Conservation (phyloP, 2,888 invertebrate genomes). For the Arge pagana region DNA sequence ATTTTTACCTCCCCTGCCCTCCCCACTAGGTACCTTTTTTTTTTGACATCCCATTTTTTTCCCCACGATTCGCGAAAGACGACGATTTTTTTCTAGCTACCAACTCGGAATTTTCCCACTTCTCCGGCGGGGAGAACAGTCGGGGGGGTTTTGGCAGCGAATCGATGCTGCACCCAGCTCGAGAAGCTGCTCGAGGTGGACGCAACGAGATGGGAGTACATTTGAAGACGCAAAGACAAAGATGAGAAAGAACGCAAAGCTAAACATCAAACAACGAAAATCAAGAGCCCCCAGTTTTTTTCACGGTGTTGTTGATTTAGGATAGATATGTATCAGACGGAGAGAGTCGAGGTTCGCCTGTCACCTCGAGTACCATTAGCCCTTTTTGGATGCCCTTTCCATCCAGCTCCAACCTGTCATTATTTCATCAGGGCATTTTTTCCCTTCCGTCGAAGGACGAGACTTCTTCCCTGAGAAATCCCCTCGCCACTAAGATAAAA, state of each 20-base stretch:
- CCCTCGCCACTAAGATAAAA: conserved; percentile 11
- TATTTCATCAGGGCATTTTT: conserved; percentile 45
- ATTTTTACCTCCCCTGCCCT: too few relatives aligned
- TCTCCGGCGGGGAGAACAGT: too few relatives aligned
- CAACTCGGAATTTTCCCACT: too few relatives aligned
- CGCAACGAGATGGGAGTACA: conserved; percentile 10
- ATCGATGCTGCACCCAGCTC: background rate
- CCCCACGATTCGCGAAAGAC: too few relatives aligned
- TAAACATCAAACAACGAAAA: conserved; percentile 38
- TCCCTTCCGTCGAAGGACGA: too few relatives aligned
- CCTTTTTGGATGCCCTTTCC: conserved; percentile 44
- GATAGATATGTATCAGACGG: conserved; percentile 55
- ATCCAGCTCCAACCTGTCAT: conserved; percentile 50
- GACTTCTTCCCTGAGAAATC: conserved; percentile 28
- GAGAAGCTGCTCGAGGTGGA: background rate
- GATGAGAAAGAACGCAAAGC: conserved; percentile 37
- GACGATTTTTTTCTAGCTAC: too few relatives aligned
- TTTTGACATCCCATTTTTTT: too few relatives aligned
- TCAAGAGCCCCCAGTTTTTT: conserved; percentile 31
- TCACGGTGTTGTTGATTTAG: conserved; percentile 54
- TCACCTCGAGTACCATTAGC: conserved; percentile 55
- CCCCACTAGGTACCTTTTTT: too few relatives aligned
- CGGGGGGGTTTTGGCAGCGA: too few relatives aligned
- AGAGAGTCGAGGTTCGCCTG: conserved; percentile 51
- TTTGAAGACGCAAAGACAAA: conserved; percentile 17